phyloP scores from a whole-genome alignment of 2,113 vertebrate species.

The Clarias gariepinus region DNA sequence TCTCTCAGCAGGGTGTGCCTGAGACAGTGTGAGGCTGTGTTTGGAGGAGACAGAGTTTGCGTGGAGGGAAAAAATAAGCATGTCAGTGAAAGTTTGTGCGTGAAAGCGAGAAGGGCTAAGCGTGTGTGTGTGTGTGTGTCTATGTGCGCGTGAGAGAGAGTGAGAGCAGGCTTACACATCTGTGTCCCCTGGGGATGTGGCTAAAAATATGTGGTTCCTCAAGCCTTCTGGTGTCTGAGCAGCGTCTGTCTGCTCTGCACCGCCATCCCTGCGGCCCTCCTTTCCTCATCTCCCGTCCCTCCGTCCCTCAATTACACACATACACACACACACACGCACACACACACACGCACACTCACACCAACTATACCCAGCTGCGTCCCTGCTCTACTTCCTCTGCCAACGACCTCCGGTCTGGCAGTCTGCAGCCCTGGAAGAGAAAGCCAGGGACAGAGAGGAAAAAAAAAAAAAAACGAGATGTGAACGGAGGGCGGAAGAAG shows the following conservation, averaged over 20 bases:
- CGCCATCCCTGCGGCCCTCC: slow-evolving; percentile 69
- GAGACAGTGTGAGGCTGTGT: slow-evolving; percentile 10
- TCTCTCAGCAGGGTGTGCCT: slow-evolving; percentile 35
- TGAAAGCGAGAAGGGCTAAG: slow-evolving; percentile 42
- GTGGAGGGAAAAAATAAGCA: slow-evolving; percentile 45
- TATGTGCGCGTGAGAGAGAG: slow-evolving; percentile 47
- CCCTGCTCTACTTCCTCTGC: slow-evolving; percentile 71
- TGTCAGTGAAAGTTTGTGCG: slow-evolving; percentile 51
- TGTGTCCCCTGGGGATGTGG: slow-evolving; percentile 76
- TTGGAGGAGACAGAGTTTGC: slow-evolving; percentile 37
- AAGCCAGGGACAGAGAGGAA: slow-evolving; percentile 42
- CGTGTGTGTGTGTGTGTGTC: slow-evolving; percentile 47
- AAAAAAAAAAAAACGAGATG: not conserved
- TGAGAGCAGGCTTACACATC: slow-evolving; percentile 73
- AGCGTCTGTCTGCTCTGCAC: slow-evolving; percentile 76
- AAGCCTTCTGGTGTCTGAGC: slow-evolving; percentile 79
- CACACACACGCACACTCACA: slow-evolving; percentile 60
- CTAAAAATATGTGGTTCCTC: slow-evolving; percentile 85
- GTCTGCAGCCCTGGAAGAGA: slow-evolving; percentile 59
- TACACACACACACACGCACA: slow-evolving; percentile 47
- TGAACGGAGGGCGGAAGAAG: slow-evolving; percentile 51
- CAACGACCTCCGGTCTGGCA: slow-evolving; percentile 75
- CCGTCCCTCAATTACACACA: slow-evolving; percentile 61
- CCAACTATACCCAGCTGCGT: slow-evolving; percentile 77
- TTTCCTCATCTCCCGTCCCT: slow-evolving; percentile 58